These are phyloP conservation scores for Eunapius fragilis DNA, from an alignment of 37 sponge, comb jelly and placozoan species.

Conservation along the genomic window DNA sequence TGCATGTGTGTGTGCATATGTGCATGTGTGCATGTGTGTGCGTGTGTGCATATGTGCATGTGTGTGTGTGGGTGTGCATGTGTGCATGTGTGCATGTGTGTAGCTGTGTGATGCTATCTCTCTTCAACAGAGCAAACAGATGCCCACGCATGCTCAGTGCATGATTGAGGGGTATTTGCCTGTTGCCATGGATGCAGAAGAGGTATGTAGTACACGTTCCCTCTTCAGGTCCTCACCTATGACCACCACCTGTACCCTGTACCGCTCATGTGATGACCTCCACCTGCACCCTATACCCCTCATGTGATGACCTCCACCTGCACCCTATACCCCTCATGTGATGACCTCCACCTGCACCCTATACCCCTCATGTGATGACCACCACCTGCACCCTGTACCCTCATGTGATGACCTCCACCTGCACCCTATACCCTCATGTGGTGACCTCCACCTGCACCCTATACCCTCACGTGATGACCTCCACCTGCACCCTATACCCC, in stretches of 20 bases:
- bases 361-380: not conserved
- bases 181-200: conserved; percentile 68
- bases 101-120: not conserved
- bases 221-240: not conserved
- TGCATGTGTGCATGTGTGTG: conserved; percentile 38
- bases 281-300: not conserved
- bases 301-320: not conserved
- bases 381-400: not conserved
- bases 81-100: conserved; percentile 1
- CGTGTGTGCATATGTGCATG: conserved; percentile 38
- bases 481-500: not conserved
- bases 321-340: not conserved
- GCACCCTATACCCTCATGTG: not conserved
- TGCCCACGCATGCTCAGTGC: conserved; percentile 59
- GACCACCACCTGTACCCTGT: not conserved
- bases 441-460: too few species aligned
- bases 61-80: not conserved
- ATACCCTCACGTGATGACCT: not conserved
- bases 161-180: conserved; percentile 57
- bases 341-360: too few species aligned
- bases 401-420: too few species aligned
- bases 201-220: conserved; percentile 7
- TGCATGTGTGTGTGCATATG: conserved; percentile 34
- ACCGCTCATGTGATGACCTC: not conserved
- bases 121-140: conserved; percentile 17